Percentiles rank a stretch among this genome's conserved stretches.
Conservation (phyloP, 2,888 invertebrate genomes). For the Dione juno region DNA sequence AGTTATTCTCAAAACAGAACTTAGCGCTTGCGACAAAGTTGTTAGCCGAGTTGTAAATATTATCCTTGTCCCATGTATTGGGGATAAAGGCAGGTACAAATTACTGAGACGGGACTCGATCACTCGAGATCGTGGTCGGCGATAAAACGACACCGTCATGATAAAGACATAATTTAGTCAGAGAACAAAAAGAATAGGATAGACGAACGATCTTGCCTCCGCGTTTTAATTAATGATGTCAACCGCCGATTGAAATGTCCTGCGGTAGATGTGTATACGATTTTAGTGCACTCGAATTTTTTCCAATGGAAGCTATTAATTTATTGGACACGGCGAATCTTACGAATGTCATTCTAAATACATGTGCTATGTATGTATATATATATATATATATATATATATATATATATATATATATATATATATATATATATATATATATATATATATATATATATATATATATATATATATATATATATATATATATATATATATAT, state of each 20-base stretch:
- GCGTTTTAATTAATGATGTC: slow-evolving; percentile 76
- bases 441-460: too few relatives aligned
- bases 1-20: neutral
- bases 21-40: slow-evolving; percentile 23
- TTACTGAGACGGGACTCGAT: slow-evolving; percentile 71
- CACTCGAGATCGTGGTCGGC: slow-evolving; percentile 72
- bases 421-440: too few relatives aligned
- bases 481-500: too few relatives aligned
- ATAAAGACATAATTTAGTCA: slow-evolving; percentile 83
- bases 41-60: slow-evolving; percentile 47
- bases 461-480: too few relatives aligned
- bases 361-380: too few relatives aligned
- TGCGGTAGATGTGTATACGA: slow-evolving; percentile 47
- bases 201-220: slow-evolving; percentile 75
- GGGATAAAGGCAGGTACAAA: slow-evolving; percentile 74
- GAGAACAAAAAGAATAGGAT: slow-evolving; percentile 72
- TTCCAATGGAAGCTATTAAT: neutral
- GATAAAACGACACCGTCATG: slow-evolving; percentile 73
- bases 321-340: too few relatives aligned
- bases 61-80: slow-evolving; percentile 56
- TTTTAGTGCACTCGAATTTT: slow-evolving; percentile 25
- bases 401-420: too few relatives aligned
- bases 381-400: too few relatives aligned
- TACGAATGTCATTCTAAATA: too few relatives aligned
- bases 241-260: slow-evolving; percentile 69